Evolutionary conservation across 1,140 invertebrate species (phyloP).

Genomic region (Ceratina calcarata): DNA sequence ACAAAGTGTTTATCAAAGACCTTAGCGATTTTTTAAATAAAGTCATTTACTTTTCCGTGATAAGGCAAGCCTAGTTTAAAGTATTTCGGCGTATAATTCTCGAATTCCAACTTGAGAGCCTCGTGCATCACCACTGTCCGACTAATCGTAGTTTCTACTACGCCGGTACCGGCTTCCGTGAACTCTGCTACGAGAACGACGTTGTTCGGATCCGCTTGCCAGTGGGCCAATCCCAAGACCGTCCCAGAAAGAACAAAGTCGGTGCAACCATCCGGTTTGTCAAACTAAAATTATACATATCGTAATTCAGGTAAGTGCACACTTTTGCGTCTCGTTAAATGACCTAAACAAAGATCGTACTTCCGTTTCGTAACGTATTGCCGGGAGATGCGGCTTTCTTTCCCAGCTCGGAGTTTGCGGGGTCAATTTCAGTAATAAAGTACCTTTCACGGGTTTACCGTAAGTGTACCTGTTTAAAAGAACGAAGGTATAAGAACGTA

Average conservation of each 20-base stretch:
- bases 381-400: constrained; percentile 74
- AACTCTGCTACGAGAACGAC: constrained; percentile 82
- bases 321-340: constrained; percentile 73
- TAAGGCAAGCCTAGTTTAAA: constrained; percentile 85
- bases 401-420: constrained; percentile 75
- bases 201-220: constrained; percentile 79
- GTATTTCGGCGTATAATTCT: constrained; percentile 80
- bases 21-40: no score
- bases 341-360: constrained; percentile 69
- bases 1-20: no score
- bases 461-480: constrained; percentile 84
- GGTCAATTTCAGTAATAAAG: constrained; percentile 77
- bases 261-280: constrained; percentile 78
- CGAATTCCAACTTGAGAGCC: constrained; percentile 81
- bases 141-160: constrained; percentile 83
- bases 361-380: constrained; percentile 75
- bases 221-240: constrained; percentile 77
- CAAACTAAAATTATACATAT: constrained; percentile 56
- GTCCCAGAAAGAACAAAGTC: constrained; percentile 77
- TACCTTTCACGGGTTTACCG: constrained; percentile 86
- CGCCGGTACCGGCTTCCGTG: constrained; percentile 84
- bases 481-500: neutral
- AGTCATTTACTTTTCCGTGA: constrained; percentile 83
- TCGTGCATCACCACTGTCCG: constrained; percentile 81
- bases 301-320: neutral